Base-by-base conservation (phyloP, 2,113 vertebrate genomes). In the Gobius niger region DNA sequence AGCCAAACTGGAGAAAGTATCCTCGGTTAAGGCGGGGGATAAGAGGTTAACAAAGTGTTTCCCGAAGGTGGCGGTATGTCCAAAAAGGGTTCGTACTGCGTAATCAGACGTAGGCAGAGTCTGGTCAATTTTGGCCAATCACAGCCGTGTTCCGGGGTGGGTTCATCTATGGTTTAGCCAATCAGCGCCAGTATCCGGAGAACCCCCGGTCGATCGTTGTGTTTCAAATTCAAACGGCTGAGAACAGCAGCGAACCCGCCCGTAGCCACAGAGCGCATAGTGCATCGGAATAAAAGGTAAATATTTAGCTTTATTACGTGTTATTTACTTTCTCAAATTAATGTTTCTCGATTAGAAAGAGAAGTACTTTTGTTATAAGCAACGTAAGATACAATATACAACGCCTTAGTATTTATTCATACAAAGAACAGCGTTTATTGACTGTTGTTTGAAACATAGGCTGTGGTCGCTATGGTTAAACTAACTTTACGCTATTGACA, bases 151-250 rank as follows among this genome's bases (percentile, higher is more conserved):
- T 54, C 10, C 10, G 24, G 24, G 86, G 86, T 49, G 82, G 73
- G 56, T 51, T n/a, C 63, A 51, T 2, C 1, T 0, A 0, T 34
- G n/a, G 47, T 6, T 78, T 59, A 47, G 14, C 90, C 89, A 91
- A 90, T 90, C 77, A 68, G 1, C 44, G 24, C 7, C 46, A 10
- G 8, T 3, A 1, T 73, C 1, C 7, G 44, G 61, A 61, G 80
- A 77, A 59, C 68, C 68, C 68, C 44, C 67, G 57, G 18, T 75
- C 49, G 84, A 79, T 76, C 10, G 63, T 49, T 85, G 85, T 11
- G 6, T 87, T 92, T 91, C 59, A 90, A 93, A 91, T 85, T 87
- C 78, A 88, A 92, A 92, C 89, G 74, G 70, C 7, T 42, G 47
- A 3, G 42, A 51, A 51, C 10, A 8, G 3, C 2, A 34, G 24